Evolutionary conservation across 2,888 invertebrate species (phyloP), one percentile per base, ranked within the genome.

Genomic region (Chloroclystis v-ata): DNA sequence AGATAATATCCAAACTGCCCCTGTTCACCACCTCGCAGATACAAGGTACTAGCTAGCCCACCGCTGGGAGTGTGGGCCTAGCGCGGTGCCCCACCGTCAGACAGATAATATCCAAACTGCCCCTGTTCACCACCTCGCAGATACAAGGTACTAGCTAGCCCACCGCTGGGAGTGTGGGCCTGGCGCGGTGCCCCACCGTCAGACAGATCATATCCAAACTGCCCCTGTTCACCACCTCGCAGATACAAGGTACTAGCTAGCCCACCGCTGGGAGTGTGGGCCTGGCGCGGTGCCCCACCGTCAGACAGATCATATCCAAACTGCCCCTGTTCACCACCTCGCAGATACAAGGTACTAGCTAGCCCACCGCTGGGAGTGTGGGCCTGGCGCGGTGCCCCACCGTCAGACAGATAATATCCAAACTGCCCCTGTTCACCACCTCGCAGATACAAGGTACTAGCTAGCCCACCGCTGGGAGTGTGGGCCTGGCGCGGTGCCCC

Each of bases 41-140:
- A 26, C 26, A 26, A 26, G 26, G 26, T 26, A 26, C 26, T n/a
- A n/a, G n/a, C n/a, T n/a, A 6, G 5, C 9, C 26, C 26, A 3
- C 9, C 8, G 26, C 26, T 9, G 9, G 26, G 2, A 3, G 26
- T 26, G 26, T 8, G 26, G 26, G 26, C 26, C 11, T 32, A 1
- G 32, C 14, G 11, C 26, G 12, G 7, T 32, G 32, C 14, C 11
- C 26, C 26, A 96, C 95, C 40, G 95, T 98, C 1, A 84, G 95
- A 5, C 98, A 99, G 86, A 98, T 99, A 65, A 94, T 99, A 47
- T 94, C 97, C 62, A 98, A 98, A 79, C 89, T 99, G 54, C 97
- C 98, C 0, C 89, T 99, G 50, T 97, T 99, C 78, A 95, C 95
- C 43, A 94, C 94, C 65, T 97, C 97, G 8, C 96, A 96, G 26